Evolutionary conservation across 2,888 invertebrate species (phyloP), one percentile per base, ranked within the genome.

Genomic region (Xestia ashworthii): DNA sequence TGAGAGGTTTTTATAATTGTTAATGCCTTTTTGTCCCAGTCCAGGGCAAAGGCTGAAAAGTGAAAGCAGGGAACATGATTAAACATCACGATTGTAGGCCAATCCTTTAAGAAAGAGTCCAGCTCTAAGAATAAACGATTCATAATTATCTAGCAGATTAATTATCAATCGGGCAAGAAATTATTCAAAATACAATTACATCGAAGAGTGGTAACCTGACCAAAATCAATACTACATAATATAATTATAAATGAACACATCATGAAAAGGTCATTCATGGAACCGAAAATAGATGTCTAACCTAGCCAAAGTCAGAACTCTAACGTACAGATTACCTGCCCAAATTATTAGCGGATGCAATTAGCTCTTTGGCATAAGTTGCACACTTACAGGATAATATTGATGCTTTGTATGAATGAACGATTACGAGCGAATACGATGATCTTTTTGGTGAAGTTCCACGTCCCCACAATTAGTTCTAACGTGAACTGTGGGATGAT

Each of bases 391-490:
- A 73, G 19, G 62, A 81, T 70, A 71, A 68, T 85, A 81, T 74
- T 74, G 64, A 65, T 76, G 64, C n/a, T 72, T 53, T 69, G 68
- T 70, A 85, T 85, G 86, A 82, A 82, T 82, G 86, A 82, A 70
- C 66, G 71, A 72, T 76, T 85, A 71, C 82, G 82, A 82, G 32
- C 68, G 50, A 69, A 72, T 71, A 60, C 62, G 55, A 65, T 50
- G 76, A 62, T 72, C 82, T 60, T 81, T 55, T 82, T 82, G 85
- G 85, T 82, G 71, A 69, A 67, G 77, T 76, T 83, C 83, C 86
- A 82, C 85, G 62, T 71, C 58, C 32, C 53, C 66, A 81, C 76
- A 76, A 76, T 85, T 82, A 85, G 55, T 76, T 76, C n/a, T 58
- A 72, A 71, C 76, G 62, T 67, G 86, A 81, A 71, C 58, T 44